Evolutionary conservation across 2,888 invertebrate genomes (phyloP), one percentile per base, ranked within the genome.

Genomic region (Meandrusa payeni): DNA sequence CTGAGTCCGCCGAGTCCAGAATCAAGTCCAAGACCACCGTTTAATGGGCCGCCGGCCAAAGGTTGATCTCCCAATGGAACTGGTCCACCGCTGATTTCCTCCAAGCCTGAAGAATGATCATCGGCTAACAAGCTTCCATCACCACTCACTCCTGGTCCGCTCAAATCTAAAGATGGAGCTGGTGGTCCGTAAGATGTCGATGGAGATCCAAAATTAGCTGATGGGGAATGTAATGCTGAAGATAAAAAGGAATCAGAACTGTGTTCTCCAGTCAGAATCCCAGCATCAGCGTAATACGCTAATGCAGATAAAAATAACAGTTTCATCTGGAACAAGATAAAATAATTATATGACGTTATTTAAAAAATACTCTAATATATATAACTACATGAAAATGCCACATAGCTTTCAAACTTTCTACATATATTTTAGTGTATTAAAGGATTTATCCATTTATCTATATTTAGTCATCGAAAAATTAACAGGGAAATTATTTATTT

Each of bases 261-360:
- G 41, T 75, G 64, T 26, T 61, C 62, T 44, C 70, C 74, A 48
- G 64, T 53, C 47, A 73, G 55, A 40, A 65, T 52, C 48, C 80
- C 82, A 29, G 77, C 86, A 54, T 68, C 65, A 41, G 75, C 59
- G 48, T 70, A 64, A 56, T 76, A 85, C 43, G 72, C 73, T 54
- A 82, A 54, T 51, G 77, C 79, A 44, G 77, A 61, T 44, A 82
- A 48, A 57, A 82, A 76, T 41, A 82, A 55, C 47, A 73, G 47
- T 63, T 73, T 83, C 58, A 77, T 65, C 87, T 87, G 85, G 23
- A 83, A 85, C 57, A 76, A 69, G 24, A 29, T n/a, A 31, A 7
- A 36, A 23, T 0, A 3, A 7, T 17, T 6, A 10, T 17, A 40
- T n/a, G n/a, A n/a, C n/a, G n/a, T n/a, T n/a, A n/a, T n/a, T n/a